Evolutionary conservation across 2,113 vertebrate species (phyloP).

Genomic region (Apteryx owenii): DNA sequence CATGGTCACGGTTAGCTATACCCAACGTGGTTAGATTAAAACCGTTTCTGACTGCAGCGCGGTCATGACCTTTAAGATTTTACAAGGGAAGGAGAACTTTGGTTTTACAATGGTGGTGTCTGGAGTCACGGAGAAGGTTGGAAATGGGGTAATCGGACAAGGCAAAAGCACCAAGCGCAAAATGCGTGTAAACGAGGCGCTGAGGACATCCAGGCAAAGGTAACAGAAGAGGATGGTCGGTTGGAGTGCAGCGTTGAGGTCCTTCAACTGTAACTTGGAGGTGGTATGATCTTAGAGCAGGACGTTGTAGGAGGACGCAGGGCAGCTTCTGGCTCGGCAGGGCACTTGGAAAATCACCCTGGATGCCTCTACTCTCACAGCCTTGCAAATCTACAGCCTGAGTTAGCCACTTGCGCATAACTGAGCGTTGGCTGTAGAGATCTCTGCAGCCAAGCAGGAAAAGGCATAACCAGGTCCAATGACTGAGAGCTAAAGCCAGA

Average conservation of each 20-base stretch:
- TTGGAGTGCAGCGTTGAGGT: neutral
- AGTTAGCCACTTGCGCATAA: neutral
- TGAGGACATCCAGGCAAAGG: neutral
- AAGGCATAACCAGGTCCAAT: neutral
- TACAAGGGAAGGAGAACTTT: neutral
- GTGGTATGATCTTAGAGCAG: neutral
- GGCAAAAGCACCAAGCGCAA: neutral
- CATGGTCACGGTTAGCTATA: fast-evolving
- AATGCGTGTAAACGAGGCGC: neutral
- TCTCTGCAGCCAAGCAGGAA: neutral
- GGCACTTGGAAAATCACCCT: neutral
- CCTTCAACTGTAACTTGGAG: neutral
- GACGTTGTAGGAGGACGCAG: fast-evolving
- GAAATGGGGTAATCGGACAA: neutral
- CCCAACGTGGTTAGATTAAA: fast-evolving
- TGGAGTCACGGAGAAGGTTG: neutral
- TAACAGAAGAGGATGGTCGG: fast-evolving
- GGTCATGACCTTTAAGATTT: neutral
- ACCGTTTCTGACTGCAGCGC: neutral
- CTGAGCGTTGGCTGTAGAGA: neutral
- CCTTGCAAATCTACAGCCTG: fast-evolving
- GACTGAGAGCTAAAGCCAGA: neutral
- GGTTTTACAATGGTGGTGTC: neutral
- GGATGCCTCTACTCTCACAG: fast-evolving
- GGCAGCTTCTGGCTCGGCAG: neutral